Base-by-base conservation (phyloP, 2,888 invertebrate species). In the Cerastoderma edule region DNA sequence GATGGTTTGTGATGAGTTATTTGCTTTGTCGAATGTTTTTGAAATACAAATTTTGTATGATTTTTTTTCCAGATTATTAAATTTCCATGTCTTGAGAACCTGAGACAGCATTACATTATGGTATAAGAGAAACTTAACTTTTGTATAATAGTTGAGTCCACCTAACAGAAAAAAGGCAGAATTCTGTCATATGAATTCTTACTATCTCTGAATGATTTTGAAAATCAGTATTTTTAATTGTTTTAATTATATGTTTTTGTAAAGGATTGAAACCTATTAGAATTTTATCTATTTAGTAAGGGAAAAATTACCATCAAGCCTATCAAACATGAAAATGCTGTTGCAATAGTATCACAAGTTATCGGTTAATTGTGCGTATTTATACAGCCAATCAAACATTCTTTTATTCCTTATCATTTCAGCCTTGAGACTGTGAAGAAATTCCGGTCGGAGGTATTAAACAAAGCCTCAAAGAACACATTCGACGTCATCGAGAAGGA, bases 361-460 rank as follows among this genome's bases (percentile, higher is more conserved):
- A n/a, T n/a, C n/a, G n/a, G n/a, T n/a, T n/a, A n/a, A n/a, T n/a
- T n/a, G n/a, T n/a, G n/a, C n/a, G n/a, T n/a, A n/a, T n/a, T n/a
- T n/a, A n/a, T n/a, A 13, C 44, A 8, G 44, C 44, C 44, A 13
- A 44, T 13, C 16, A 16, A 44, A 8, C 8, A 8, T 48, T n/a
- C 24, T 4, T 5, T 48, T 48, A 22, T 16, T 8, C 13, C 35
- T 32, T 33, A n/a, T 60, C 5, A 28, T 85, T 87, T 44, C 87
- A 92, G 91, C 78, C 80, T 91, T 71, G 90, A 90, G 50, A 87
- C 91, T 32, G 92, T 92, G n/a, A 83, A 80, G 50, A 81, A 87
- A n/a, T 92, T 92, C 85, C 84, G 92, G 39, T 78, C 87, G 0
- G 87, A 90, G 70, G 86, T 91, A 3, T 75, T 89, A 46, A 83